Evolutionary conservation across 2,113 vertebrate genomes (phyloP), one percentile per base, ranked within the genome.

Genomic region (Illadopsis cleaveri): DNA sequence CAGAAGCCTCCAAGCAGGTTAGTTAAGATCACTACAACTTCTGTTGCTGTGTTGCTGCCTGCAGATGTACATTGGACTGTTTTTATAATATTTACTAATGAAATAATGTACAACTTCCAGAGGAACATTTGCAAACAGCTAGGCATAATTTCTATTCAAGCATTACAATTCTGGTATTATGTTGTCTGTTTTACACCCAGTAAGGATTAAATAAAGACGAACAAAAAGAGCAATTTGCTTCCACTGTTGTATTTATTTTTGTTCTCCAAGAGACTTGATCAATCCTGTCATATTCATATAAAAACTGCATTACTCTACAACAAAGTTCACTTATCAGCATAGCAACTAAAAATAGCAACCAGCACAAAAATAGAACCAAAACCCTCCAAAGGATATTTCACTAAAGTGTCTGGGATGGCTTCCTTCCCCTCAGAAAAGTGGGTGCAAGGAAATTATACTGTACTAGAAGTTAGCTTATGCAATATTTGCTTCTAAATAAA

Each of bases 1-100:
- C 82, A 92, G 75, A 92, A 87, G 60, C 71, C 80, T 89, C 81
- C 37, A 12, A 81, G 88, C 83, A 97, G 86, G 94, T 95, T 93
- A 95, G 92, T 86, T 84, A 81, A 71, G 77, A 90, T 57, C 47
- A 2, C 60, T 53, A 56, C 76, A 85, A 86, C 37, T 87, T 48
- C 57, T 83, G 62, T 24, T 57, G 53, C 72, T 65, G 45, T 57
- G 61, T 37, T 77, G 68, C 54, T 83, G n/a, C 83, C 81, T 6
- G 1, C 42, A 86, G 50, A 88, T 5, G 37, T 21, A 75, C 35
- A 45, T 0, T 0, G 19, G 62, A 60, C 56, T 57, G 33, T 25
- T 68, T 78, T 48, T 4, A 0, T 10, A 35, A 22, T 40, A 73
- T 73, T 92, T 78, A 86, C 20, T 77, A 64, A 60, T 4, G 37